Base-by-base conservation (phyloP, 1,140 invertebrate genomes). In the Dufourea novaeangliae region DNA sequence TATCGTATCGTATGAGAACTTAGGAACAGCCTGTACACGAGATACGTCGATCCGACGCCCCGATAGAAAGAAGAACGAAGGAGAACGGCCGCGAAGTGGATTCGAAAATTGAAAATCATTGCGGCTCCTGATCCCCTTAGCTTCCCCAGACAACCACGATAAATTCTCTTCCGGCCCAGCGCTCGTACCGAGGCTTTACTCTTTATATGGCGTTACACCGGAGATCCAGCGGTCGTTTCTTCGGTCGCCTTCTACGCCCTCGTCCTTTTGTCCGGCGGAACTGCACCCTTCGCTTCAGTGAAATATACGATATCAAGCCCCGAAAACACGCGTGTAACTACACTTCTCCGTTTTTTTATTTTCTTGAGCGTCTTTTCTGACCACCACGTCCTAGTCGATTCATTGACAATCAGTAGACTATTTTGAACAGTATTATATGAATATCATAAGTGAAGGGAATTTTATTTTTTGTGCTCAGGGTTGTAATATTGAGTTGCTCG, bases 31-130 rank as follows among this genome's bases (percentile, higher is more conserved):
- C 22, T 14, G 57, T 72, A 37, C 32, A 54, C 4, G 12, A 5
- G 32, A 79, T 76, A 76, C 54, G 70, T 67, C 77, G 70, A 74
- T 82, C 63, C 59, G 70, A 83, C 79, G 64, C 76, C 62, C 41
- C 62, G 14, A 61, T 63, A 22, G 32, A 56, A 63, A 64, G 68
- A 68, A 80, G 67, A 69, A 84, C 44, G 78, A 77, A 73, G 67
- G 82, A 68, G 63, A 84, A 81, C 66, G 78, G 63, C 57, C 69
- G 61, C 77, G 85, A 91, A 91, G 90, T 91, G 89, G 88, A 90
- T 89, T 90, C 85, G 84, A 91, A 91, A 91, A 91, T 91, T 91
- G 90, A 91, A 91, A 91, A 91, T 91, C 90, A 91, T 91, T 91
- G 90, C 89, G 82, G 85, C 82, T 85, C 82, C 83, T 91, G 90